Percentiles rank a stretch among this genome's conserved stretches.
Evolutionary conservation across 1,140 invertebrate species (phyloP).

Genomic region (Drosophila sproati): DNA sequence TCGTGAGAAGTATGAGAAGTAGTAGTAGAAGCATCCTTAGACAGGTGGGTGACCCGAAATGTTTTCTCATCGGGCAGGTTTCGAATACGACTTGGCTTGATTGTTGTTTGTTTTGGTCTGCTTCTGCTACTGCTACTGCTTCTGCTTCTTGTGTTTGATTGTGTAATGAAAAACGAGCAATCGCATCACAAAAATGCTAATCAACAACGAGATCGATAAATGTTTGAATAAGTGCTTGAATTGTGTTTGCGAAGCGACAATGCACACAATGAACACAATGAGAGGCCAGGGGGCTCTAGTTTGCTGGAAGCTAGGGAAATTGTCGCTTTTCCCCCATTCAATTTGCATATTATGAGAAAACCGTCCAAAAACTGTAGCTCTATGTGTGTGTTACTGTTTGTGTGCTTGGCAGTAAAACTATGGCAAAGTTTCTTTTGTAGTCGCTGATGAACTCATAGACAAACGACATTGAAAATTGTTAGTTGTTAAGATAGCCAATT

Average conservation of each 20-base stretch:
- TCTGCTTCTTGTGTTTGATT: background rate
- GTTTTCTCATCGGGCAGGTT: slow-evolving; percentile 2
- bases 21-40: slow-evolving; percentile 21
- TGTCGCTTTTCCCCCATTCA: slow-evolving; percentile 66
- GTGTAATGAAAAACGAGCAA: slow-evolving; percentile 55
- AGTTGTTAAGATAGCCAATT: background rate
- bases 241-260: slow-evolving; percentile 50
- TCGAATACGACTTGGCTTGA: slow-evolving; percentile 21
- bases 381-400: slow-evolving; percentile 6
- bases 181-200: slow-evolving; percentile 67
- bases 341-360: slow-evolving; percentile 79
- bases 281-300: slow-evolving; percentile 30
- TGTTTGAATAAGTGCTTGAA: slow-evolving; percentile 67
- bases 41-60: slow-evolving; percentile 20
- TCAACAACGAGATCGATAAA: slow-evolving; percentile 77
- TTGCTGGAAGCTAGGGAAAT: slow-evolving; percentile 32
- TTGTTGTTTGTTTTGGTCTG: slow-evolving; percentile 48
- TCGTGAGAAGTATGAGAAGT: background rate
- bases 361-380: background rate
- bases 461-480: slow-evolving; percentile 1
- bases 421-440: slow-evolving; percentile 4
- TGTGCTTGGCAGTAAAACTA: slow-evolving; percentile 22
- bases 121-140: slow-evolving; percentile 10
- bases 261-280: slow-evolving; percentile 35
- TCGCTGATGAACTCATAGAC: slow-evolving; percentile 24